phyloP scores from a whole-genome alignment of 2,797 vertebrate genomes.

The Typhlichthys subterraneus region DNA sequence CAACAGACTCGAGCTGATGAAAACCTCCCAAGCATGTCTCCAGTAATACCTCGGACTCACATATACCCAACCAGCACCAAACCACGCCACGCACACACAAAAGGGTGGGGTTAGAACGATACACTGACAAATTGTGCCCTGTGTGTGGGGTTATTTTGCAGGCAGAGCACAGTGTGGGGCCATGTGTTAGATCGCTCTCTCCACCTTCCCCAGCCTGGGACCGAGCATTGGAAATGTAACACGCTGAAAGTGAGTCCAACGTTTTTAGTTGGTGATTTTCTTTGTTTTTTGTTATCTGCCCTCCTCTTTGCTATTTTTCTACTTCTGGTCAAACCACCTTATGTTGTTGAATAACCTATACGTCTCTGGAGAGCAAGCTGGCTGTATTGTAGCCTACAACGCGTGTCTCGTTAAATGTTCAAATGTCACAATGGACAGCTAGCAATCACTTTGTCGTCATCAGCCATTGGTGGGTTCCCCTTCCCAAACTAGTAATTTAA shows the following conservation, averaged over 20 bases:
- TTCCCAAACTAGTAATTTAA: too few species aligned
- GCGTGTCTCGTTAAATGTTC: too few species aligned
- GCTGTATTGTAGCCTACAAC: too few species aligned
- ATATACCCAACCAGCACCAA: conserved; percentile 25
- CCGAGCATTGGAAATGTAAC: conserved; percentile 31
- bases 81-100: conserved; percentile 19
- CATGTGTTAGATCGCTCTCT: conserved; percentile 21
- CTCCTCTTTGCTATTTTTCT: not conserved
- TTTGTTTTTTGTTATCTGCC: not conserved
- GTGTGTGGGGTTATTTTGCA: conserved; percentile 49
- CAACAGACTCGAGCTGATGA: conserved; percentile 68
- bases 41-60: conserved; percentile 67
- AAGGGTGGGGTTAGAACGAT: conserved; percentile 2
- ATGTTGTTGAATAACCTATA: too few species aligned
- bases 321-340: too few species aligned
- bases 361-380: too few species aligned
- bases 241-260: conserved; percentile 24
- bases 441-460: too few species aligned
- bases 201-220: conserved; percentile 36
- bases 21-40: conserved; percentile 73
- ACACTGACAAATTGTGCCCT: not conserved
- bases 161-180: conserved; percentile 44
- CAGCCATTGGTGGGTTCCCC: too few species aligned
- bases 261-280: conserved; percentile 3
- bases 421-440: too few species aligned